These are phyloP conservation scores for Anser brachyrhynchus DNA, from an alignment of 2,113 vertebrate genomes.

Conservation along the genomic window DNA sequence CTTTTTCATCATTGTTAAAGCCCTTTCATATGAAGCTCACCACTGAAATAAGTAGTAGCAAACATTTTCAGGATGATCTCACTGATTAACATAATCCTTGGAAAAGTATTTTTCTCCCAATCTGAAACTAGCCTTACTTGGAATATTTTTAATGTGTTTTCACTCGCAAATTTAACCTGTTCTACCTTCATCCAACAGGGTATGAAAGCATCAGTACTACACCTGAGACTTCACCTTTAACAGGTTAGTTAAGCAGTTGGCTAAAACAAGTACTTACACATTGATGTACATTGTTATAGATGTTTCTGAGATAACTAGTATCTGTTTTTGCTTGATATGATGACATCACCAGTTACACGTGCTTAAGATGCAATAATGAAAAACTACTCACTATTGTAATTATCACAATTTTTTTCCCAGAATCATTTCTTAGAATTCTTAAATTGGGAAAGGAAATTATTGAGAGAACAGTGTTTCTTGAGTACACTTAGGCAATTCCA, in stretches of 20 bases:
- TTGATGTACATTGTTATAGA: neutral
- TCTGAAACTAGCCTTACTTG: neutral
- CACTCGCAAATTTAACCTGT: neutral
- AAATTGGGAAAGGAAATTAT: neutral
- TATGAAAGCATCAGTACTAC: neutral
- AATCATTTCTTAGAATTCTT: neutral
- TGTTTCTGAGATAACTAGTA: neutral
- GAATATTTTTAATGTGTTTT: neutral
- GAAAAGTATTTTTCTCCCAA: neutral
- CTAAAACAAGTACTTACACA: neutral
- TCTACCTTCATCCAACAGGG: constrained; percentile 16
- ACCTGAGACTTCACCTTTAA: neutral
- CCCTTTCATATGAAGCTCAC: neutral
- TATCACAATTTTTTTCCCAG: neutral
- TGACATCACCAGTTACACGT: neutral
- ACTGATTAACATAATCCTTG: neutral
- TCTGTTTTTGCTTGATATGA: neutral
- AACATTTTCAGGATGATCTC: neutral
- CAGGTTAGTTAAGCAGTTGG: constrained; percentile 16
- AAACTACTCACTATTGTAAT: neutral
- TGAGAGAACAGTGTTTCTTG: neutral
- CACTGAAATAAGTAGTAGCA: neutral
- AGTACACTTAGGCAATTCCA: neutral
- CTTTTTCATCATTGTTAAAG: neutral
- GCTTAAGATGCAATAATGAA: neutral